phyloP scores from a whole-genome alignment of 2,888 invertebrate species.

The Plemyria rubiginata region DNA sequence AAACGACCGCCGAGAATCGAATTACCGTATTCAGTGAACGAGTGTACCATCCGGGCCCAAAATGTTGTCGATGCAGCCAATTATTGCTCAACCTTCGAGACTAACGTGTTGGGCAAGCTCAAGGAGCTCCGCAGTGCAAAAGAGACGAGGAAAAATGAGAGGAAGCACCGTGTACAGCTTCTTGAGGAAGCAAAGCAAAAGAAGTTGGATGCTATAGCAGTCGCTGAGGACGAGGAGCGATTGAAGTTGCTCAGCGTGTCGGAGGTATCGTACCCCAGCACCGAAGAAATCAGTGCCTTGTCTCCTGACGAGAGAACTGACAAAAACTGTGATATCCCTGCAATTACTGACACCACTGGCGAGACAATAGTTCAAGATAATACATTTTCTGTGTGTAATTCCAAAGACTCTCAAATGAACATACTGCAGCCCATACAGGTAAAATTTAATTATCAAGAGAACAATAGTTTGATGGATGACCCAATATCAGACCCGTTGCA shows the following conservation, averaged over 20 bases:
- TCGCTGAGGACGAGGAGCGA: slow-evolving; percentile 78
- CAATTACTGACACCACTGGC: slow-evolving; percentile 54
- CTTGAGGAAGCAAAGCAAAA: slow-evolving; percentile 84
- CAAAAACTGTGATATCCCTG: slow-evolving; percentile 65
- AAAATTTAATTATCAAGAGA: slow-evolving; percentile 64
- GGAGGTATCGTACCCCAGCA: slow-evolving; percentile 86
- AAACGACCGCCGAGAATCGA: slow-evolving; percentile 89
- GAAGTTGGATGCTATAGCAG: slow-evolving; percentile 79
- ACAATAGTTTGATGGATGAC: slow-evolving; percentile 72
- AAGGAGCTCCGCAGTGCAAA: slow-evolving; percentile 88
- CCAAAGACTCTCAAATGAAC: slow-evolving; percentile 62
- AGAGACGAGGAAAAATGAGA: slow-evolving; percentile 85
- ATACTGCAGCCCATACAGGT: slow-evolving; percentile 79
- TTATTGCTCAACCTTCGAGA: slow-evolving; percentile 89
- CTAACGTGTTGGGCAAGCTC: slow-evolving; percentile 88
- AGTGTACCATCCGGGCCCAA: slow-evolving; percentile 68
- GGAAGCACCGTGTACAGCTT: slow-evolving; percentile 85
- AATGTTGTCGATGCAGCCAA: slow-evolving; percentile 69
- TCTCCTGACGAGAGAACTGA: slow-evolving; percentile 80
- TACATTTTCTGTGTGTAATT: slow-evolving; percentile 51
- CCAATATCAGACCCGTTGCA: slow-evolving; percentile 70
- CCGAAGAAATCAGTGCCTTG: slow-evolving; percentile 84
- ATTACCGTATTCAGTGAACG: slow-evolving; percentile 77
- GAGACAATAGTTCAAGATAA: slow-evolving; percentile 50
- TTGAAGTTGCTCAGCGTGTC: slow-evolving; percentile 84